Base-by-base conservation (phyloP, 2,888 invertebrate species). In the Synanthedon tipuliformis region DNA sequence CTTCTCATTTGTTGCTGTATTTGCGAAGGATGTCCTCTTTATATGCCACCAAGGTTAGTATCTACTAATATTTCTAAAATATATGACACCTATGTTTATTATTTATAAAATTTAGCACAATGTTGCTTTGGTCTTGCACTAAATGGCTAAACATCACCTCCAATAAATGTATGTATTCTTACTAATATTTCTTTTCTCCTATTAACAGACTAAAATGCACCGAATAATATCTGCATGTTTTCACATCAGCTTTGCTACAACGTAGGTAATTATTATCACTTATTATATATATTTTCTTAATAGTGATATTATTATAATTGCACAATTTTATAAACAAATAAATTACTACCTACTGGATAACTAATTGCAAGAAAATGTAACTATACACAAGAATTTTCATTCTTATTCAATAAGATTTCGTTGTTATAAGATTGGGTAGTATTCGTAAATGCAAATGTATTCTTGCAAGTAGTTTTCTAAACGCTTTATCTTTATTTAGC, bases 1-100 rank as follows among this genome's bases (percentile, higher is more conserved):
- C 88, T 92, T 52, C 84, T 95, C 51, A 90, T 95, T 57, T 88
- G 94, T 56, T 96, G 95, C 78, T 95, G 95, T 69, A 92, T 95
- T 59, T 95, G 95, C 70, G 93, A 93, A 63, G 93, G 93, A 66
- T 95, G 95, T 69, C 95, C 95, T n/a, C 89, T 94, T 52, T 95
- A 93, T 65, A 92, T 92, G 81, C 92, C 92, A 52, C 90, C 92
- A 52, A 91, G 93, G 91, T 91, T 88, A 80, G 63, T 69, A 59
- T 58, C 8, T 34, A 34, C 34, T 34, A 34, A 34, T 34, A 34
- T 34, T 34, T 34, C 7, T 10, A 34, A 34, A 10, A 0, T 34
- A 34, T 10, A 34, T 34, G 34, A 34, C 34, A 15, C 45, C 45
- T 45, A 13, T 13, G 13, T 41, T 41, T 41, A 34, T 34, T 34